A percentile compares a stretch with the other conserved stretches of the same genome.
Conservation (phyloP, 2,113 vertebrate genomes). For the Coryphaenoides rupestris region DNA sequence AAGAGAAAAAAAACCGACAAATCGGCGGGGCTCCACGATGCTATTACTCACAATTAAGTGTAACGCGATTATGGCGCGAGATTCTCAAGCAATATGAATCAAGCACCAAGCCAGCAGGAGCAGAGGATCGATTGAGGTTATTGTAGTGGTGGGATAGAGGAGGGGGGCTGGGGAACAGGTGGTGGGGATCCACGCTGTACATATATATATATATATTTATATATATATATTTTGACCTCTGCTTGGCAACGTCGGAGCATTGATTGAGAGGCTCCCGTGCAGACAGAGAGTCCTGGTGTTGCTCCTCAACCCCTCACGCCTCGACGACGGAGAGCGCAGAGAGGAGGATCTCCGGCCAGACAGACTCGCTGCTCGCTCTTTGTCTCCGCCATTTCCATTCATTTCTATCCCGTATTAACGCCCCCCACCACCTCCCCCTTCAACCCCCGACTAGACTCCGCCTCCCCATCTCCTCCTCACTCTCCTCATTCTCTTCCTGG, state of each 20-base stretch:
- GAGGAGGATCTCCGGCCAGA: background rate
- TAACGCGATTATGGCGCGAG: too few species aligned
- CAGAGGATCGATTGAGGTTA: background rate
- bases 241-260: conserved; percentile 33
- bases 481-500: background rate
- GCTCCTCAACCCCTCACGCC: background rate
- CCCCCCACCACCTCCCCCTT: conserved; percentile 37
- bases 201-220: too few species aligned
- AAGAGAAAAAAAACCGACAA: too few species aligned
- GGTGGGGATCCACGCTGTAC: conserved; percentile 17
- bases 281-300: conserved; percentile 35
- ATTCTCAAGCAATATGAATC: too few species aligned
- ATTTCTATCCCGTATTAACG: conserved; percentile 15
- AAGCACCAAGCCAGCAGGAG: too few species aligned
- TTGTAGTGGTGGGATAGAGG: background rate
- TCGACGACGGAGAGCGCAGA: conserved; percentile 3
- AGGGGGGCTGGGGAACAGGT: too few species aligned
- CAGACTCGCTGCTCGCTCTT: background rate
- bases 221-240: conserved; percentile 50
- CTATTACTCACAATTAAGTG: too few species aligned
- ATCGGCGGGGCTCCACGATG: too few species aligned
- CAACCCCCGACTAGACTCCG: conserved; percentile 38
- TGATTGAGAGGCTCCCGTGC: conserved; percentile 46
- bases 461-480: conserved; percentile 2
- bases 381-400: conserved; percentile 39